Evolutionary conservation across 2,113 vertebrate species (phyloP).

Genomic region (Aldabrachelys gigantea): DNA sequence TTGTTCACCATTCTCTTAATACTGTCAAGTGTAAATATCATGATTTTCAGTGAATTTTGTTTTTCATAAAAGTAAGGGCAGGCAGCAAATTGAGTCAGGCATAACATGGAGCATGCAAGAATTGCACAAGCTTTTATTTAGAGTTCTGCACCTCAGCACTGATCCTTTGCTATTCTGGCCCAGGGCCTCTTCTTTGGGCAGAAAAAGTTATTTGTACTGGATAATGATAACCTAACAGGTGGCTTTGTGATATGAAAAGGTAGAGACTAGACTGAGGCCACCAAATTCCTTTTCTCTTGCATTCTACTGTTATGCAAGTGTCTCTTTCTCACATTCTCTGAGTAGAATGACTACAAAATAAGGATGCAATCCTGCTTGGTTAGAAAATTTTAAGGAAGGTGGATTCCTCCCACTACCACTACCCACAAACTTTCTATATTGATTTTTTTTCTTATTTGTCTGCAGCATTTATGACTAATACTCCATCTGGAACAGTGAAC

Average conservation of each 20-base stretch:
- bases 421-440: not conserved
- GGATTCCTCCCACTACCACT: not conserved
- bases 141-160: fast-evolving
- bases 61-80: not conserved
- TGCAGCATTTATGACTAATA: not conserved
- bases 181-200: not conserved
- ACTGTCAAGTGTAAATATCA: not conserved
- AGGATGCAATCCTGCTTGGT: not conserved
- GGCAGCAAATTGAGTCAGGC: not conserved
- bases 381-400: not conserved
- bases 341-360: not conserved
- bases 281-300: not conserved
- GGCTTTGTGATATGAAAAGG: not conserved
- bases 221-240: not conserved
- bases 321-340: not conserved
- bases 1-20: not conserved
- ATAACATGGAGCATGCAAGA: not conserved
- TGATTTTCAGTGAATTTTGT: not conserved
- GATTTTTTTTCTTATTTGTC: not conserved
- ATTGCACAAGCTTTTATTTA: not conserved
- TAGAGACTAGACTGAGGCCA: not conserved
- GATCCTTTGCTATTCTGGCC: not conserved
- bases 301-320: not conserved
- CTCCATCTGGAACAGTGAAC: slow-evolving; percentile 29
- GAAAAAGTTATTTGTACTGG: not conserved